Percentiles rank a stretch among this genome's conserved stretches.
phyloP scores from a whole-genome alignment of 2,113 vertebrate species.

The Barnardius zonarius region DNA sequence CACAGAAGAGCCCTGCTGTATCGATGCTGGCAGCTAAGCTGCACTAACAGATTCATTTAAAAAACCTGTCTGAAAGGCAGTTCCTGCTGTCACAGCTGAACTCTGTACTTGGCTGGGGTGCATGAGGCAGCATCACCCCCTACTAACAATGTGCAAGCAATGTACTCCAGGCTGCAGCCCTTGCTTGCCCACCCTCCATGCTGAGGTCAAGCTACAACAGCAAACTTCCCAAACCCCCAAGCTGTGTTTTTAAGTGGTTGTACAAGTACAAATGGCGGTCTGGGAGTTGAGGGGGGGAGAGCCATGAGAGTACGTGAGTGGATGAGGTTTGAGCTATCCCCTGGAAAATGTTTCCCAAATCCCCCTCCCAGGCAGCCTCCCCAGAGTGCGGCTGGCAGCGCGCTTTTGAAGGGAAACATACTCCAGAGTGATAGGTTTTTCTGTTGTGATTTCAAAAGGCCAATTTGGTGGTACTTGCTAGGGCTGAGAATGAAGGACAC shows the following conservation, averaged over 20 bases:
- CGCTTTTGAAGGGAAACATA: not conserved
- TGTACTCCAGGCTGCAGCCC: not conserved
- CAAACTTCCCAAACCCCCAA: not conserved
- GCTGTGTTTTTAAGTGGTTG: not conserved
- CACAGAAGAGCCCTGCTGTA: not conserved
- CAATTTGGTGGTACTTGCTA: not conserved
- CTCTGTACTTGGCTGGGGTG: not conserved
- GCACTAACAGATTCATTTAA: not conserved
- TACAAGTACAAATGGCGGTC: not conserved
- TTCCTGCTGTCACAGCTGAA: not conserved
- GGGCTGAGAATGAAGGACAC: not conserved
- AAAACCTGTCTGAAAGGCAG: not conserved
- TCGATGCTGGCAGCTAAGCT: not conserved
- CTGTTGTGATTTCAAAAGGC: not conserved
- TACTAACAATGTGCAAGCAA: fast-evolving
- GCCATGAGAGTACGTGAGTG: fast-evolving
- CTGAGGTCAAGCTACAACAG: not conserved
- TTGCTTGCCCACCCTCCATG: not conserved
- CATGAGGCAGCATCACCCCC: not conserved
- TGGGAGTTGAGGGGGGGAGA: fast-evolving
- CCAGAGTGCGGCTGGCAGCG: not conserved
- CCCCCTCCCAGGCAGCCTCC: not conserved
- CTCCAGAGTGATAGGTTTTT: not conserved
- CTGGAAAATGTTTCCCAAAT: not conserved
- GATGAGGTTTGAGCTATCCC: not conserved